Conservation (phyloP, 2,888 invertebrate species). For the Andrena dorsata region DNA sequence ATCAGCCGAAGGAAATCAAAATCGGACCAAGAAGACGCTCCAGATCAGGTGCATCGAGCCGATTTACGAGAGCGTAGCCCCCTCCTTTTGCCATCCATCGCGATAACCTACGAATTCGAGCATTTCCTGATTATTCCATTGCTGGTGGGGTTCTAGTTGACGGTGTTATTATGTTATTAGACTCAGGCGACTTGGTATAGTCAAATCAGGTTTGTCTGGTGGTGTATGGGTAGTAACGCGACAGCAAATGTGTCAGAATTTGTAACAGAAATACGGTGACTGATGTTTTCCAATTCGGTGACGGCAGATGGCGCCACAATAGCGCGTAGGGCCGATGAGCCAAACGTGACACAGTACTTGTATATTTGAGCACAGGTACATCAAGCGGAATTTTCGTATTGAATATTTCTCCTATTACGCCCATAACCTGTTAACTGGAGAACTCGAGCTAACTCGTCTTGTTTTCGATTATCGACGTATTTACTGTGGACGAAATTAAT, state of each 20-base stretch:
- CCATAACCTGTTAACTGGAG: too few species aligned
- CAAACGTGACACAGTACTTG: too few species aligned
- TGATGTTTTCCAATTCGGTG: too few species aligned
- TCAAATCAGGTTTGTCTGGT: constrained; percentile 75
- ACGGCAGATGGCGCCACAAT: too few species aligned
- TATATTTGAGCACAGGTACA: too few species aligned
- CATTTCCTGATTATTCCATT: constrained; percentile 42
- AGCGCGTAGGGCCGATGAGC: too few species aligned
- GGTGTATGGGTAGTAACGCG: background rate
- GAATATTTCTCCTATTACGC: too few species aligned
- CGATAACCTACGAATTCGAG: constrained; percentile 11
- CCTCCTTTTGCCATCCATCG: constrained; percentile 20
- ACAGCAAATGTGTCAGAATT: background rate
- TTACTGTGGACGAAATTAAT: too few species aligned
- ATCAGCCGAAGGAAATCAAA: constrained; percentile 71
- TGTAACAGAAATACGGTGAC: background rate
- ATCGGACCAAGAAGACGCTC: constrained; percentile 52
- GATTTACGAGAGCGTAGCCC: constrained; percentile 38
- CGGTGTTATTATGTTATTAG: constrained; percentile 79
- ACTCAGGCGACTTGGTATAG: constrained; percentile 75
- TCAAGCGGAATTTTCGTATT: too few species aligned
- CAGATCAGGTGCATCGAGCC: constrained; percentile 19
- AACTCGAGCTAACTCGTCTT: too few species aligned
- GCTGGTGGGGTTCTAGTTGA: constrained; percentile 36
- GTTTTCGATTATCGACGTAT: too few species aligned